phyloP scores from a whole-genome alignment of 2,797 vertebrate species.

The Amblyraja radiata region DNA sequence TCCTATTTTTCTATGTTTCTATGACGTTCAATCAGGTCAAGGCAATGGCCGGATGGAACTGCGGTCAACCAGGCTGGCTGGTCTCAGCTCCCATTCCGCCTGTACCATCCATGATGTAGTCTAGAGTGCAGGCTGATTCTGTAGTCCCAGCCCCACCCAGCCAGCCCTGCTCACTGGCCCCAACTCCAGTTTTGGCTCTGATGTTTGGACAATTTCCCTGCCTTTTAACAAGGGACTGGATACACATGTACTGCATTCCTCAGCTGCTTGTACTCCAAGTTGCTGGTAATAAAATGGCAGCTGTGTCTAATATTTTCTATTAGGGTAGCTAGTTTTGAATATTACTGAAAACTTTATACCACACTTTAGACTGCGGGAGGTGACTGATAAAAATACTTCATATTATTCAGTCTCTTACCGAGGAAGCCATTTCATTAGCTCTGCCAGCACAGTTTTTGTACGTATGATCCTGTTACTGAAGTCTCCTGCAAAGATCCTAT shows the following conservation, averaged over 20 bases:
- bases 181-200: not conserved
- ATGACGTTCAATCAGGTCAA: not conserved
- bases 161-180: too few relatives aligned
- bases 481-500: not conserved
- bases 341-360: not conserved
- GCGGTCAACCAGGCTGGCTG: not conserved
- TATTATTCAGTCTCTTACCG: not conserved
- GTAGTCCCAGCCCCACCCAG: not conserved
- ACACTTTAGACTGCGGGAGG: not conserved
- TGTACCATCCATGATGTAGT: not conserved
- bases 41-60: not conserved
- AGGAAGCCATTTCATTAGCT: not conserved
- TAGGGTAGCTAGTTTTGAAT: not conserved
- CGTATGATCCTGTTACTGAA: not conserved
- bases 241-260: slow-evolving; percentile 17
- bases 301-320: slow-evolving; percentile 2
- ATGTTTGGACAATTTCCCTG: not conserved
- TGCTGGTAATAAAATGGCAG: slow-evolving; percentile 16
- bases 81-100: not conserved
- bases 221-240: not conserved
- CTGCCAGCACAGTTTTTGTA: not conserved
- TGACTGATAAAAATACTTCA: not conserved
- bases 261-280: not conserved
- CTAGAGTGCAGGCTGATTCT: not conserved
- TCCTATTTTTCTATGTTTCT: too few relatives aligned